Evolutionary conservation across 2,113 vertebrate species (phyloP).

Genomic region (Ellobius talpinus): DNA sequence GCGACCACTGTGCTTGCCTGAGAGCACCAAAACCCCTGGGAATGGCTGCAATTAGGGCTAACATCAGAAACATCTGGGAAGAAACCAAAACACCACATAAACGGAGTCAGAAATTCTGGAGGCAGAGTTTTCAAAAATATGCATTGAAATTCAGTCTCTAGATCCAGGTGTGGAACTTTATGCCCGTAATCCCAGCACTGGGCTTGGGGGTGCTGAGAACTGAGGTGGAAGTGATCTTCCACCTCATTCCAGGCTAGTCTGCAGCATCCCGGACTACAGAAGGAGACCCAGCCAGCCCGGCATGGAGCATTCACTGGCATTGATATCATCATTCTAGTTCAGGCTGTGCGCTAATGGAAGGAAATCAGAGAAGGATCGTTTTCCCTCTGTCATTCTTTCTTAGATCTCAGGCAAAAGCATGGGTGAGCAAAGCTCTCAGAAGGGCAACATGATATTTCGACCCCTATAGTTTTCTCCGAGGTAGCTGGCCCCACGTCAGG

Average conservation of each 20-base stretch:
- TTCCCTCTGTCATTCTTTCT: background rate
- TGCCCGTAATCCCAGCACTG: background rate
- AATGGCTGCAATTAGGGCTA: background rate
- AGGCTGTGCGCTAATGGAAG: background rate
- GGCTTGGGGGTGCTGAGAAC: background rate
- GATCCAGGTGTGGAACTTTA: background rate
- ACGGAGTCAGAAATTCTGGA: background rate
- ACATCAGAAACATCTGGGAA: background rate
- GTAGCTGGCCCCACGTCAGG: background rate
- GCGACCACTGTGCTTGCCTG: background rate
- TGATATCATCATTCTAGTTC: background rate
- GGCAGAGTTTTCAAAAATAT: background rate
- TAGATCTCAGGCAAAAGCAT: background rate
- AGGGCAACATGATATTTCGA: background rate
- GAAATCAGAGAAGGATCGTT: background rate
- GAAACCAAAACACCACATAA: background rate
- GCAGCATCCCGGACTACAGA: background rate
- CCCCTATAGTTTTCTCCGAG: background rate
- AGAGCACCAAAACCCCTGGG: background rate
- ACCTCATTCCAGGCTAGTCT: no score
- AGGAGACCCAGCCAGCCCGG: background rate
- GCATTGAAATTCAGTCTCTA: background rate
- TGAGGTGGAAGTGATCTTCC: background rate
- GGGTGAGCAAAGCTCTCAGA: background rate
- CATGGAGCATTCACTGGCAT: fast-evolving